These are phyloP conservation scores for Brotula barbata DNA, from an alignment of 2,797 vertebrate genomes.

Conservation along the genomic window DNA sequence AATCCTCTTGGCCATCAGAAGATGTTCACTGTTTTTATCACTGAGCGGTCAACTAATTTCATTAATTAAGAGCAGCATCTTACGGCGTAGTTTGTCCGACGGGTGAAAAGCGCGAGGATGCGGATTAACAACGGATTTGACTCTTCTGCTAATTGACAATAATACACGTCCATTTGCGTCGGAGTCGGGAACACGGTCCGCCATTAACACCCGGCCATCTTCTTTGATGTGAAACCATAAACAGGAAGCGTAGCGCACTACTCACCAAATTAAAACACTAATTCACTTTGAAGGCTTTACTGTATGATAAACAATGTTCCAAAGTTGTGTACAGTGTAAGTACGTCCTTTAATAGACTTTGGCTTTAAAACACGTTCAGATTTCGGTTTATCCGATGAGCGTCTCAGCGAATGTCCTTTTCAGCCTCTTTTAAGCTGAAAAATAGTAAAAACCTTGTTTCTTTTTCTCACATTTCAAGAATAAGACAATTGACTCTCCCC, in stretches of 20 bases:
- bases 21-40: background rate
- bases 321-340: constrained; percentile 53
- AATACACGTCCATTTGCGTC: constrained; percentile 70
- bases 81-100: constrained; percentile 2
- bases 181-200: constrained; percentile 57
- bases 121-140: constrained; percentile 65
- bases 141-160: constrained; percentile 72
- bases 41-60: constrained; percentile 22
- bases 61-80: constrained; percentile 18
- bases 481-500: constrained; percentile 25
- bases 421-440: constrained; percentile 12
- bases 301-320: constrained; percentile 67
- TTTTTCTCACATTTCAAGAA: constrained; percentile 31
- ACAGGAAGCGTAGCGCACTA: constrained; percentile 62
- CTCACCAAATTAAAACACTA: constrained; percentile 80
- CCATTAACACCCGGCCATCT: constrained; percentile 67
- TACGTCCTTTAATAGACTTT: constrained; percentile 34
- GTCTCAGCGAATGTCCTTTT: background rate
- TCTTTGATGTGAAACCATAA: constrained; percentile 65
- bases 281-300: constrained; percentile 78
- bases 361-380: constrained; percentile 30
- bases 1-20: background rate
- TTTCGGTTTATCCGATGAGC: constrained; percentile 8
- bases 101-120: constrained; percentile 26
- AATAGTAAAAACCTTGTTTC: background rate